Percentiles rank a stretch among this genome's conserved stretches.
phyloP scores from a whole-genome alignment of 2,113 vertebrate species.

The Sinocyclocheilus grahami region DNA sequence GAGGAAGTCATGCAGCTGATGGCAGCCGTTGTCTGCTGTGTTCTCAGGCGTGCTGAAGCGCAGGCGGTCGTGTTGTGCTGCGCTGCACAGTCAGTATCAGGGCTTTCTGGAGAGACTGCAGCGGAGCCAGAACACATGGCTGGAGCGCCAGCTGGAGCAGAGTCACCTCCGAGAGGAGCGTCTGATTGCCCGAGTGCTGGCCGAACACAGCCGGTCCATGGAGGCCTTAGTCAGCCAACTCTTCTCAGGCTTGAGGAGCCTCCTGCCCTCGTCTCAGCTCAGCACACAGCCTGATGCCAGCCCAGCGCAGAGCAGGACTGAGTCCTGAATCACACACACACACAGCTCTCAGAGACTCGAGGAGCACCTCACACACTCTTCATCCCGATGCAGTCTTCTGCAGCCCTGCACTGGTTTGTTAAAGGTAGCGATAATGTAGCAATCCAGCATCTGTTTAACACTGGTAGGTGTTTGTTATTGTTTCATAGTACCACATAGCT shows the following conservation, averaged over 20 bases:
- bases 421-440: too few relatives aligned
- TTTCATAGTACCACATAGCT: too few relatives aligned
- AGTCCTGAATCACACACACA: too few relatives aligned
- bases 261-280: neutral
- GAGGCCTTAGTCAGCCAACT: constrained; percentile 21
- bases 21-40: too few relatives aligned
- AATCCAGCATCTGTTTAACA: too few relatives aligned
- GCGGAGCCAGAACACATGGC: constrained; percentile 12
- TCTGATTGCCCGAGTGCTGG: constrained; percentile 5
- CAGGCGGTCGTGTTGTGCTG: neutral
- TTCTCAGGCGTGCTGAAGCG: neutral
- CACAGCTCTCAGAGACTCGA: too few relatives aligned
- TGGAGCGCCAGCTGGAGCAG: constrained; percentile 24
- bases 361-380: too few relatives aligned
- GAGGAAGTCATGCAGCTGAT: too few relatives aligned
- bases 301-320: neutral
- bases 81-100: constrained; percentile 18
- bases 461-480: too few relatives aligned
- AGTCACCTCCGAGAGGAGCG: constrained; percentile 22
- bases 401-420: too few relatives aligned
- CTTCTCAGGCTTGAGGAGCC: constrained; percentile 30
- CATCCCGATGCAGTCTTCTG: too few relatives aligned
- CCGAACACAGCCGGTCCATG: constrained; percentile 26
- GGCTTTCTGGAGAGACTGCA: constrained; percentile 21
- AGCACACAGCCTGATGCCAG: too few relatives aligned